Base-by-base conservation (phyloP, 2,113 vertebrate genomes). In the Numenius arquata region DNA sequence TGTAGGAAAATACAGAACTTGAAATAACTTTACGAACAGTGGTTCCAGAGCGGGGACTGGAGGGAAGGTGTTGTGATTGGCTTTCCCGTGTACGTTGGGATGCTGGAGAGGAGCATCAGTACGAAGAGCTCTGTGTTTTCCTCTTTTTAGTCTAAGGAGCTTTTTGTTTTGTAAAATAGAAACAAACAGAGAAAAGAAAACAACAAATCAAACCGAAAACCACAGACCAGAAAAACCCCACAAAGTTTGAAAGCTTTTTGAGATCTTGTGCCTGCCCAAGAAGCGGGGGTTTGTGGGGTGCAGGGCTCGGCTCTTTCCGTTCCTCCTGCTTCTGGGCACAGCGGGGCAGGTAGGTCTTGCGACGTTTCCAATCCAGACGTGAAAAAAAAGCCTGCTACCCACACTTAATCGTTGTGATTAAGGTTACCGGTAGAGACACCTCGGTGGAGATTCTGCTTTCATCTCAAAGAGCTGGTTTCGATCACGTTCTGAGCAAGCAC, bases 171-270 rank as follows among this genome's bases (percentile, higher is more conserved):
- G 61, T 85, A 86, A 97, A 94, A 73, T 36, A 93, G 89, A 97
- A 95, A 82, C 79, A 94, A 96, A 89, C 79, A 85, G 79, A 93
- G 50, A 85, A 85, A 81, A 95, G 36, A 94, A 95, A 91, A 67
- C 74, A 93, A 88, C 50, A 93, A 95, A 96, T 96, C 95, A 95
- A 91, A 97, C 82, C 0, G 76, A 96, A 97, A 96, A 88, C 95
- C 95, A 92, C 95, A 96, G 89, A 96, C 84, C 81, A 94, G 58
- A 89, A 95, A 93, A 82, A 3, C 20, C 59, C 82, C 91, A 86
- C 68, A 50, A 74, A 86, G 65, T 82, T 85, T 53, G 66, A 73
- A 84, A 83, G 92, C 66, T 94, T 89, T 93, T 78, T 70, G 68
- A 89, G 58, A 80, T 15, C n/a, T 55, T 53, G 15, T 84, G 79